These are phyloP conservation scores for Colinus virginianus DNA, from an alignment of 2,113 vertebrate species.

Conservation along the genomic window DNA sequence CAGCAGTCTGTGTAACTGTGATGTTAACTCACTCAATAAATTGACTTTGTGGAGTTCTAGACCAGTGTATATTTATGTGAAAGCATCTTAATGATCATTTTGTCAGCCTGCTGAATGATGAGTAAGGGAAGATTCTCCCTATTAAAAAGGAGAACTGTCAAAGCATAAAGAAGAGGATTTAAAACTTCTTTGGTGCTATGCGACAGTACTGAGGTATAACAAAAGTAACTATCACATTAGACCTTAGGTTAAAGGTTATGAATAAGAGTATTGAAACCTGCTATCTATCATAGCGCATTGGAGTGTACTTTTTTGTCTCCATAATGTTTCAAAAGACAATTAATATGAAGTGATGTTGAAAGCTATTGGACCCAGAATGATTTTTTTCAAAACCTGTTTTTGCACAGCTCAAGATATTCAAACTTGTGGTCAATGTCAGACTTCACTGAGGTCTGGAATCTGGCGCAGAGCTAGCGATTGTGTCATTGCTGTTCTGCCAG, in stretches of 20 bases:
- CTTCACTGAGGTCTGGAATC: neutral
- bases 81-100: neutral
- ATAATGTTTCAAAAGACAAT: neutral
- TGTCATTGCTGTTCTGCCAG: neutral
- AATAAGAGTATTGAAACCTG: neutral
- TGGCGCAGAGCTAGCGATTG: neutral
- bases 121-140: neutral
- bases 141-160: neutral
- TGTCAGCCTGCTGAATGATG: neutral
- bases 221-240: neutral
- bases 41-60: neutral
- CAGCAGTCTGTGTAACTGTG: neutral
- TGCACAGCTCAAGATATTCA: neutral
- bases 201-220: neutral
- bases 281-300: neutral
- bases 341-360: neutral
- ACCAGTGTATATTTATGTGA: neutral
- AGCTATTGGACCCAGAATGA: conserved; percentile 2
- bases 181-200: neutral
- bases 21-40: accelerated
- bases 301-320: neutral
- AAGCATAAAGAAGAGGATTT: accelerated
- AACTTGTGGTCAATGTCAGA: neutral
- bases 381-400: neutral
- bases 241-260: neutral